phyloP scores from a whole-genome alignment of 2,113 vertebrate species.

The Carollia perspicillata region DNA sequence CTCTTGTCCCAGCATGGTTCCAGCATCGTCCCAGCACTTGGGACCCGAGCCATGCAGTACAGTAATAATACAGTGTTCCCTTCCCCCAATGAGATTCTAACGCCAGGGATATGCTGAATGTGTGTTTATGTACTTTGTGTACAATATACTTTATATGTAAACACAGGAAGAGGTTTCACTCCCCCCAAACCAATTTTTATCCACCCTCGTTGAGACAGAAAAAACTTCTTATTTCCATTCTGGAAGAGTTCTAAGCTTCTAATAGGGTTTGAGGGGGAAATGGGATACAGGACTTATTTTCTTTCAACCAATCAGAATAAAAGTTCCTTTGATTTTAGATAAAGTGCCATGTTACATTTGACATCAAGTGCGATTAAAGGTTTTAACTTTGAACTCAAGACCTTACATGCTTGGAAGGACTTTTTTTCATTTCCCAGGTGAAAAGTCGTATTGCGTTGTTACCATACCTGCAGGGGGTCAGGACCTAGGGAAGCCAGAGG shows the following conservation, averaged over 20 bases:
- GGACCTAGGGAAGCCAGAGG: not conserved
- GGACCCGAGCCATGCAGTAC: no score
- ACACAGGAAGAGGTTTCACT: not conserved
- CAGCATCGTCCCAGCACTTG: no score
- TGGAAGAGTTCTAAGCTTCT: not conserved
- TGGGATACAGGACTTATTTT: not conserved
- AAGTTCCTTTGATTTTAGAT: slow-evolving; percentile 9
- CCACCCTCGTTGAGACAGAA: not conserved
- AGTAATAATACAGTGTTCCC: not conserved
- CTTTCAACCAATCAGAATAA: not conserved
- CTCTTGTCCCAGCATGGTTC: not conserved
- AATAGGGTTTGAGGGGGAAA: not conserved
- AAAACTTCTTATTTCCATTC: not conserved
- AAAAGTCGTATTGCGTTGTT: not conserved
- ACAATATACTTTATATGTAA: not conserved
- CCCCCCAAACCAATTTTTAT: not conserved
- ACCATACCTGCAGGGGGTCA: not conserved
- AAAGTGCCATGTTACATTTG: not conserved
- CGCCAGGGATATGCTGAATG: not conserved
- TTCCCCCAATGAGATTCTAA: no score
- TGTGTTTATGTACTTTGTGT: not conserved
- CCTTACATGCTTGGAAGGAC: slow-evolving; percentile 8
- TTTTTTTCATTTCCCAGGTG: not conserved
- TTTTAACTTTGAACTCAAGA: slow-evolving; percentile 31
- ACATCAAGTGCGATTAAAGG: not conserved